Conservation (phyloP, 2,888 invertebrate species). For the Arctia plantaginis region DNA sequence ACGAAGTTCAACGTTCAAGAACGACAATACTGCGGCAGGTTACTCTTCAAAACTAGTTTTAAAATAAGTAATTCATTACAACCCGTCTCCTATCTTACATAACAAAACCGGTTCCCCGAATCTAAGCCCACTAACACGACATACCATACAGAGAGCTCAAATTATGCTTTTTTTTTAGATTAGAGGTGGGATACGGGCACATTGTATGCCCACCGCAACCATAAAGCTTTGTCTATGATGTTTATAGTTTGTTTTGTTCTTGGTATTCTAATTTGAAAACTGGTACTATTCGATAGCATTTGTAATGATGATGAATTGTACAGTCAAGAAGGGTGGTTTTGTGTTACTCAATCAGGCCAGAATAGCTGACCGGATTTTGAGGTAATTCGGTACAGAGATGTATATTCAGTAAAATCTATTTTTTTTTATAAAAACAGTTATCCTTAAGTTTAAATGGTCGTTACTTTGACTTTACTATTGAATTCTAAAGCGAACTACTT, state of each 20-base stretch:
- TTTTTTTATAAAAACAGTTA: too few species aligned
- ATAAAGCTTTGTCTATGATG: conserved; percentile 57
- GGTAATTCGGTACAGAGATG: background rate
- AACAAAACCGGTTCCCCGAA: conserved; percentile 43
- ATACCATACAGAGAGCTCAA: conserved; percentile 23
- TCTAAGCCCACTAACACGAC: conserved; percentile 24
- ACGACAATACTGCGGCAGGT: conserved; percentile 34
- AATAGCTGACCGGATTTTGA: background rate
- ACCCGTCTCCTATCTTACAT: conserved; percentile 32
- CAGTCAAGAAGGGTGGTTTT: too few species aligned
- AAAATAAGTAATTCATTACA: conserved; percentile 43
- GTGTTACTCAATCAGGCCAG: too few species aligned
- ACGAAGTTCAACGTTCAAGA: conserved; percentile 23
- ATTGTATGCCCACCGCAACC: conserved; percentile 60
- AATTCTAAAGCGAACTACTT: background rate
- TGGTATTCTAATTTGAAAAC: conserved; percentile 32
- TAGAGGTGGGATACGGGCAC: conserved; percentile 59
- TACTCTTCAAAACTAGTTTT: conserved; percentile 39
- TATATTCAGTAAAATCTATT: too few species aligned
- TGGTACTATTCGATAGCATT: conserved; percentile 7
- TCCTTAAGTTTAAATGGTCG: background rate
- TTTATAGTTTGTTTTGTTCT: conserved; percentile 32
- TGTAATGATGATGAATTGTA: background rate
- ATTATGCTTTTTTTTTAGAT: conserved; percentile 35
- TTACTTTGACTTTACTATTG: background rate